These are phyloP conservation scores for Danio kyathit DNA, from an alignment of 2,797 vertebrate species.

Conservation along the genomic window DNA sequence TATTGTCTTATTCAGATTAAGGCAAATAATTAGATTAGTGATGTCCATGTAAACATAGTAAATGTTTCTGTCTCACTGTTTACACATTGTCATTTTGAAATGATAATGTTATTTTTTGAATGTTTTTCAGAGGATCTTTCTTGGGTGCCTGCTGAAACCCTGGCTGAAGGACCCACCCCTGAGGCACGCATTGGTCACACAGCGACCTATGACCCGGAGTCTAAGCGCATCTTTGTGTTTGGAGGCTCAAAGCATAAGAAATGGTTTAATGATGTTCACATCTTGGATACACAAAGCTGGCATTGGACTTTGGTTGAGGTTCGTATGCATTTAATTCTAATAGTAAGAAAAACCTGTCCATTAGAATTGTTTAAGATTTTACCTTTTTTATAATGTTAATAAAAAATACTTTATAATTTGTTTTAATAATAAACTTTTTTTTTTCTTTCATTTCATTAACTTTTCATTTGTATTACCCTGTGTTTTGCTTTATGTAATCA, in stretches of 20 bases:
- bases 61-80: too few species aligned
- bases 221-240: slow-evolving; percentile 80
- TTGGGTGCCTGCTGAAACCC: slow-evolving; percentile 80
- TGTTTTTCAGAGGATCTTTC: slow-evolving; percentile 76
- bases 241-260: slow-evolving; percentile 84
- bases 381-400: too few species aligned
- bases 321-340: slow-evolving; percentile 28
- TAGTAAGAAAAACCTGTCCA: neutral
- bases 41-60: too few species aligned
- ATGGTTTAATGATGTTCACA: slow-evolving; percentile 83
- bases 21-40: too few species aligned
- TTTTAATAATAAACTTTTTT: too few species aligned
- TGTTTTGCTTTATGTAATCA: too few species aligned
- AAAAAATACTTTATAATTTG: too few species aligned
- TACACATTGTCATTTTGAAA: neutral
- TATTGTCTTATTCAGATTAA: too few species aligned
- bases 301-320: slow-evolving; percentile 83
- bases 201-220: slow-evolving; percentile 77
- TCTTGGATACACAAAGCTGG: slow-evolving; percentile 84
- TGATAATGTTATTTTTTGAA: neutral
- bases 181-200: slow-evolving; percentile 84
- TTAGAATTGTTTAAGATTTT: too few species aligned
- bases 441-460: too few species aligned
- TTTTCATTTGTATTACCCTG: too few species aligned
- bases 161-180: slow-evolving; percentile 80